A percentile compares a stretch with the other conserved stretches of the same genome.
phyloP scores from a whole-genome alignment of 2,888 invertebrate genomes.

The Chymomyza caudatula region DNA sequence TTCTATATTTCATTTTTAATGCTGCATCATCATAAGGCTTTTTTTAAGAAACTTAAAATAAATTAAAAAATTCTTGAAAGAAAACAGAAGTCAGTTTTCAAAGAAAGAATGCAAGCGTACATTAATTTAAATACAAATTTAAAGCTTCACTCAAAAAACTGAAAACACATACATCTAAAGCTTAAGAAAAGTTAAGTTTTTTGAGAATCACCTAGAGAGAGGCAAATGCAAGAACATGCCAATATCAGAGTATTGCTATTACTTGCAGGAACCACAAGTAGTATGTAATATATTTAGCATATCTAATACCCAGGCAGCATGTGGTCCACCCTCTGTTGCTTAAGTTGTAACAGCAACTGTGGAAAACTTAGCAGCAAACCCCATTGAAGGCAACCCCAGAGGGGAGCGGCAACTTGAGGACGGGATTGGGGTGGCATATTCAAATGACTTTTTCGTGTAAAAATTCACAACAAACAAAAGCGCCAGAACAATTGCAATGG shows the following conservation, averaged over 20 bases:
- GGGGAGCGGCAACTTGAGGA: not conserved
- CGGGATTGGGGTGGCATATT: constrained; percentile 45
- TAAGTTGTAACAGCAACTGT: not conserved
- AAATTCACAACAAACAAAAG: constrained; percentile 66
- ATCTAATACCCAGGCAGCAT: not conserved
- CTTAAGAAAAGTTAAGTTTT: not conserved
- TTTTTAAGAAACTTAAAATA: no score
- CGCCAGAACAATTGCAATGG: constrained; percentile 62
- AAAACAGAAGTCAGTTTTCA: no score
- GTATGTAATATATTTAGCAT: not conserved
- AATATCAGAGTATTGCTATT: not conserved
- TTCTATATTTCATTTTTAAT: no score
- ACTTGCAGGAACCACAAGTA: not conserved
- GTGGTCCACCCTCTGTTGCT: not conserved
- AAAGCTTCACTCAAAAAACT: no score
- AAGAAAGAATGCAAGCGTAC: no score
- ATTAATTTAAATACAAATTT: no score
- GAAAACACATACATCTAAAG: no score
- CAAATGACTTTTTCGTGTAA: constrained; percentile 73
- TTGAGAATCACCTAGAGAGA: constrained; percentile 1
- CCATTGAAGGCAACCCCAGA: not conserved
- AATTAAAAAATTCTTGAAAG: no score
- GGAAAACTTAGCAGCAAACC: not conserved
- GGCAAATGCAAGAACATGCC: constrained; percentile 66
- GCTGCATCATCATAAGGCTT: no score